phyloP scores from a whole-genome alignment of 2,888 invertebrate genomes.

The Parascotia fuliginaria region DNA sequence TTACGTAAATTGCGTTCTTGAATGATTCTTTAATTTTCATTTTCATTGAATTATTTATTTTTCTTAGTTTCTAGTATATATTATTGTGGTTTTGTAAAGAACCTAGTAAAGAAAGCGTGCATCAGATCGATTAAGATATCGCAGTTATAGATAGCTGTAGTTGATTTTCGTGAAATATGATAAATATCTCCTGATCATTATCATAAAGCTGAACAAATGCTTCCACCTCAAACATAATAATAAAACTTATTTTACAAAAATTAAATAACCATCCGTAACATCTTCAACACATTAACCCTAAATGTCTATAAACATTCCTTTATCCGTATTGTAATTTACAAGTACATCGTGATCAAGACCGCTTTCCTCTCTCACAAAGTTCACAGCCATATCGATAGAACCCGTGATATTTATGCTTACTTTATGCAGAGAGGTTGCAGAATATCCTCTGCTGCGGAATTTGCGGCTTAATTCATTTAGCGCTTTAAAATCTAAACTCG shows the following conservation, averaged over 20 bases:
- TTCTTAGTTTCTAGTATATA: background rate
- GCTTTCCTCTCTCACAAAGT: constrained; percentile 39
- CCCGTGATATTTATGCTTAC: constrained; percentile 71
- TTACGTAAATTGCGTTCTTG: constrained; percentile 2
- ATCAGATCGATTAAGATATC: too few relatives aligned
- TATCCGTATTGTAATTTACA: background rate
- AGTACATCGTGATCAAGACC: background rate
- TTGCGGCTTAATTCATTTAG: constrained; percentile 71
- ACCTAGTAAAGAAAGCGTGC: too few relatives aligned
- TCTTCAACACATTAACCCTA: too few relatives aligned
- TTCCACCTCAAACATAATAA: too few relatives aligned
- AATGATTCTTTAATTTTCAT: constrained; percentile 1
- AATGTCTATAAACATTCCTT: background rate
- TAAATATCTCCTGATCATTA: too few relatives aligned
- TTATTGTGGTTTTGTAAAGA: too few relatives aligned
- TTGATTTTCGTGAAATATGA: too few relatives aligned
- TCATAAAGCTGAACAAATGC: too few relatives aligned
- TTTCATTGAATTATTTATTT: background rate
- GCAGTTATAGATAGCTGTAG: too few relatives aligned
- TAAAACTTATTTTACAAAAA: too few relatives aligned
- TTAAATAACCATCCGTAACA: too few relatives aligned
- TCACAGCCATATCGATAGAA: constrained; percentile 57
- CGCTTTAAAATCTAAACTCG: constrained; percentile 60
- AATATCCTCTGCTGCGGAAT: constrained; percentile 63
- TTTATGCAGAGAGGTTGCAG: constrained; percentile 64